Conservation (phyloP, 2,888 invertebrate species). For the Parapristionchus giblindavisi region DNA sequence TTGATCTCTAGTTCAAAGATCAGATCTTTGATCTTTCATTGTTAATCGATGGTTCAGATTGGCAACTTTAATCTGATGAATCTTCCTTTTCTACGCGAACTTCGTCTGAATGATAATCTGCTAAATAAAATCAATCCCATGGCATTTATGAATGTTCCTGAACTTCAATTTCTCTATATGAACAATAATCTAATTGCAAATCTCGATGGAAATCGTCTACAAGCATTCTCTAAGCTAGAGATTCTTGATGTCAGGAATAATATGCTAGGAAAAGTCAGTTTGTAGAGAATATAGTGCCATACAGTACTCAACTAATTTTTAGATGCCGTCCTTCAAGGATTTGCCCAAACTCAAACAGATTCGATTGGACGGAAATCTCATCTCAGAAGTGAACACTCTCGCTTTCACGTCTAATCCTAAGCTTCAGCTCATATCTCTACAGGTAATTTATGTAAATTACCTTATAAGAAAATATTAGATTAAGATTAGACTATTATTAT, state of each 20-base stretch:
- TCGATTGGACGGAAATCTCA: conserved; percentile 73
- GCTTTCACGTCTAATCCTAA: conserved; percentile 84
- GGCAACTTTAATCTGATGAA: conserved; percentile 81
- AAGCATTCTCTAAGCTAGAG: conserved; percentile 80
- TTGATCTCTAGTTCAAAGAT: background rate
- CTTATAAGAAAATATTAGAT: background rate
- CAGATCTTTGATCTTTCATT: background rate
- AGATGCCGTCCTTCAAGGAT: conserved; percentile 79
- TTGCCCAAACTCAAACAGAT: conserved; percentile 80
- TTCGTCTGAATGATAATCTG: conserved; percentile 74
- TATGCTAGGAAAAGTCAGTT: conserved; percentile 78
- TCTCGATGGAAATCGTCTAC: conserved; percentile 84
- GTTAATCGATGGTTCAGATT: conserved; percentile 39
- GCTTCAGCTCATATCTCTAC: conserved; percentile 78
- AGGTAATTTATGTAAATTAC: conserved; percentile 42
- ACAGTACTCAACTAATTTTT: conserved; percentile 8
- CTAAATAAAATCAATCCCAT: conserved; percentile 81
- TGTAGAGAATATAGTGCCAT: background rate
- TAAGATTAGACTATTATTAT: too few species aligned
- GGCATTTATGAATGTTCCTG: conserved; percentile 85
- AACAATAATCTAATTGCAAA: conserved; percentile 83
- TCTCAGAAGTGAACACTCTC: conserved; percentile 80
- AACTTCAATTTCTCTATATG: conserved; percentile 77
- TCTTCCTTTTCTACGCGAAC: conserved; percentile 79
- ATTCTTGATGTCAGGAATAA: conserved; percentile 82